These are phyloP conservation scores for Hippocampus guttulatus DNA, from an alignment of 2,113 vertebrate species.

Conservation along the genomic window DNA sequence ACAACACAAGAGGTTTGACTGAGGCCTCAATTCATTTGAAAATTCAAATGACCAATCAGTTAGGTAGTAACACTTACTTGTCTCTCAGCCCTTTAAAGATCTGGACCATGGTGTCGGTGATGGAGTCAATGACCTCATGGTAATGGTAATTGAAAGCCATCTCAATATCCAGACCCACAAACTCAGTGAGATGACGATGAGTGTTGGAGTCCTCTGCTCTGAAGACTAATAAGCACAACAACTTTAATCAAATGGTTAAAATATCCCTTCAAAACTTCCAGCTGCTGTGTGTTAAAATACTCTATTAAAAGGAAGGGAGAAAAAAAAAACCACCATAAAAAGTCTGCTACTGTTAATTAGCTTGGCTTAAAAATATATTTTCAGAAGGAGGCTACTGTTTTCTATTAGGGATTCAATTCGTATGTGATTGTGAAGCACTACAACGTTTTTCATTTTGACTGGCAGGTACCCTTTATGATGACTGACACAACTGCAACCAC, in stretches of 20 bases:
- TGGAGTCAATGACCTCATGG: constrained; percentile 94
- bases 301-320: neutral
- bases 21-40: neutral
- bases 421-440: neutral
- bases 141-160: constrained; percentile 99
- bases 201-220: constrained; percentile 98
- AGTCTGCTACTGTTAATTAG: neutral
- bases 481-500: neutral
- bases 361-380: neutral
- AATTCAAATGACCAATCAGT: neutral
- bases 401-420: neutral
- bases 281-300: neutral
- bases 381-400: neutral
- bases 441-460: neutral
- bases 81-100: constrained; percentile 97
- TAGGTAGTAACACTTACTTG: constrained; percentile 72
- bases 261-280: neutral
- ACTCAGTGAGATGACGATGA: constrained; percentile 95
- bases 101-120: constrained; percentile 94
- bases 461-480: neutral
- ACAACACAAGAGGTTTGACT: neutral
- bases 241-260: neutral
- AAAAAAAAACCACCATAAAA: neutral
- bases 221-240: constrained; percentile 78
- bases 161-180: constrained; percentile 98